Conservation (phyloP, 2,797 vertebrate genomes). For the Pangasius krempfi region DNA sequence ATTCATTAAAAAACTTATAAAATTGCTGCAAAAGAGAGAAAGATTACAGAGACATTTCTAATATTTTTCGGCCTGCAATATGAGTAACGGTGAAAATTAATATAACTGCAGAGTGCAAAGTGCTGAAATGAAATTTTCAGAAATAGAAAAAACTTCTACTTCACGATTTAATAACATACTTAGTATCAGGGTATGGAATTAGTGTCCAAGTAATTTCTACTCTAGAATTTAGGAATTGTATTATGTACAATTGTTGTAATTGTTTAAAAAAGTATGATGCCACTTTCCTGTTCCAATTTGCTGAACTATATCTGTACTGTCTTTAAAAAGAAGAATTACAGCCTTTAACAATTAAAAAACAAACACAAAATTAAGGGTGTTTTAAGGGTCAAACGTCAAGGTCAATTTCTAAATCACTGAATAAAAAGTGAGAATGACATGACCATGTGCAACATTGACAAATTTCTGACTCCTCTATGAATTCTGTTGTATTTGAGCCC, state of each 20-base stretch:
- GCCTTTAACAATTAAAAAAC: background rate
- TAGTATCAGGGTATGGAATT: background rate
- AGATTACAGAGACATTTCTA: background rate
- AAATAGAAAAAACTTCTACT: background rate
- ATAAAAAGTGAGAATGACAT: conserved; percentile 34
- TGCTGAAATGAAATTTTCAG: background rate
- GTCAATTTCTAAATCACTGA: background rate
- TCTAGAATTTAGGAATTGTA: background rate
- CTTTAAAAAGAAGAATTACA: background rate
- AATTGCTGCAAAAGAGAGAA: background rate
- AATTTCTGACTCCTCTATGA: background rate
- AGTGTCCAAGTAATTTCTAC: background rate
- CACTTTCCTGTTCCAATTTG: background rate
- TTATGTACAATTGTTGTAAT: background rate
- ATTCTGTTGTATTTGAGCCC: background rate
- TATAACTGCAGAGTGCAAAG: background rate
- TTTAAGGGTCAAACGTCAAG: background rate
- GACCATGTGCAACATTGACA: conserved; percentile 13
- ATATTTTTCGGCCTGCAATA: background rate
- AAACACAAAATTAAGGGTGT: background rate
- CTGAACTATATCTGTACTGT: background rate
- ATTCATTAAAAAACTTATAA: background rate
- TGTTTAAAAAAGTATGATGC: background rate
- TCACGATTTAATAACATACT: background rate
- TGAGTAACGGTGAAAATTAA: background rate